These are phyloP conservation scores for Eumerus sabulonum DNA, from an alignment of 2,888 invertebrate species.

Conservation along the genomic window DNA sequence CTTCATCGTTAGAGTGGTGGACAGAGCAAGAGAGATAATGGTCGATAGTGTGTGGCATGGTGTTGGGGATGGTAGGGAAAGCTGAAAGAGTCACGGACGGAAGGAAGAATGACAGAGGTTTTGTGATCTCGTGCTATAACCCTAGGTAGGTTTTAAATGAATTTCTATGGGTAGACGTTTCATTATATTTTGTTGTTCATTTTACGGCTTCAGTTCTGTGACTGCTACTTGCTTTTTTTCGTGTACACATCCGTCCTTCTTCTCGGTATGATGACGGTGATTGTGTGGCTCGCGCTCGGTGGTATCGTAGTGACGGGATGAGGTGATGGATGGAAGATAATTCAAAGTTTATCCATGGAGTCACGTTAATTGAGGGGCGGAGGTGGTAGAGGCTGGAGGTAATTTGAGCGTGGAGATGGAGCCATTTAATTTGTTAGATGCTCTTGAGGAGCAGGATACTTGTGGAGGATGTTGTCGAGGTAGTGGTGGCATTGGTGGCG, in stretches of 20 bases:
- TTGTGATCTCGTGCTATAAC: constrained; percentile 57
- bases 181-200: constrained; percentile 69
- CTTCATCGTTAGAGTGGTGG: constrained; percentile 34
- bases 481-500: constrained; percentile 4
- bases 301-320: constrained; percentile 2
- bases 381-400: no score
- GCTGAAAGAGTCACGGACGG: constrained; percentile 1
- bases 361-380: constrained; percentile 64
- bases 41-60: constrained; percentile 27
- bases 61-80: constrained; percentile 19
- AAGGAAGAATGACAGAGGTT: constrained; percentile 40
- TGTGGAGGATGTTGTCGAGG: not conserved
- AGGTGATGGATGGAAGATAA: constrained; percentile 36
- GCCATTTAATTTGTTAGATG: constrained; percentile 68
- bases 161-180: constrained; percentile 65
- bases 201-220: constrained; percentile 64
- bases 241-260: not conserved
- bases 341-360: constrained; percentile 67
- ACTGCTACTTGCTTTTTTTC: constrained; percentile 17
- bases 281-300: no score
- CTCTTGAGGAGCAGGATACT: constrained; percentile 5
- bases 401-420: constrained; percentile 63
- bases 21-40: no score
- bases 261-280: constrained; percentile 13
- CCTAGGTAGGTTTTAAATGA: constrained; percentile 63